Conservation (phyloP, 2,888 invertebrate species). For the Gonocerus acuteangulatus region DNA sequence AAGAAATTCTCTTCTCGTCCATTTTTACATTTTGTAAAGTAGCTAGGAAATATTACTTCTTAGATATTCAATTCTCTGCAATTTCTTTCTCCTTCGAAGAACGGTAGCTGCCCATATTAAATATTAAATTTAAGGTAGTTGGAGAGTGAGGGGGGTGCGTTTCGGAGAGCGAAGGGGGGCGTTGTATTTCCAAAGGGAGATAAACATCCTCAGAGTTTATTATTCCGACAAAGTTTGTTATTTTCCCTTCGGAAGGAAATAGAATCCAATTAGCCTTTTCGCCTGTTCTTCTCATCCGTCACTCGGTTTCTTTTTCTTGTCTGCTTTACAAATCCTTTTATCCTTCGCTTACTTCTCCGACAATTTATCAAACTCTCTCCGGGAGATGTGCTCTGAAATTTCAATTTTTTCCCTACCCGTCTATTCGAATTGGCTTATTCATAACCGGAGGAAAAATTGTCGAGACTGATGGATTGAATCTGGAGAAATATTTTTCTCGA, state of each 20-base stretch:
- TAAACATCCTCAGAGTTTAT: background rate
- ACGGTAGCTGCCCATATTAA: background rate
- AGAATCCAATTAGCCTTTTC: background rate
- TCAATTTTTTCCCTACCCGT: no score
- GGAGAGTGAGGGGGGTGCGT: background rate
- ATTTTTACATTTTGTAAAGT: no score
- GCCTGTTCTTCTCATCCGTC: background rate
- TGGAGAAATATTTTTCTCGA: no score
- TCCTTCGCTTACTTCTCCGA: background rate
- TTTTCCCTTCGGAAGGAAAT: background rate
- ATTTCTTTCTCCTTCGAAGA: background rate
- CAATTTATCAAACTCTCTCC: background rate
- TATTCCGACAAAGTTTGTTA: slow-evolving; percentile 8
- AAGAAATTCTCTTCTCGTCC: no score
- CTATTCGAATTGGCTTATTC: no score
- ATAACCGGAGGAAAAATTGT: no score
- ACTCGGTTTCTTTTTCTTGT: background rate
- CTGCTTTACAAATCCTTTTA: background rate
- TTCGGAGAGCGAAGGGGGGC: background rate
- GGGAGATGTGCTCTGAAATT: no score
- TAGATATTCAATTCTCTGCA: no score
- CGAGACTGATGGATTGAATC: no score
- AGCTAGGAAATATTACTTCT: no score
- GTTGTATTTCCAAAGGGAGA: slow-evolving; percentile 5
- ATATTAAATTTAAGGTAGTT: slow-evolving; percentile 11